Base-by-base conservation (phyloP, 2,888 invertebrate genomes). In the Ischnus inquisitorius region DNA sequence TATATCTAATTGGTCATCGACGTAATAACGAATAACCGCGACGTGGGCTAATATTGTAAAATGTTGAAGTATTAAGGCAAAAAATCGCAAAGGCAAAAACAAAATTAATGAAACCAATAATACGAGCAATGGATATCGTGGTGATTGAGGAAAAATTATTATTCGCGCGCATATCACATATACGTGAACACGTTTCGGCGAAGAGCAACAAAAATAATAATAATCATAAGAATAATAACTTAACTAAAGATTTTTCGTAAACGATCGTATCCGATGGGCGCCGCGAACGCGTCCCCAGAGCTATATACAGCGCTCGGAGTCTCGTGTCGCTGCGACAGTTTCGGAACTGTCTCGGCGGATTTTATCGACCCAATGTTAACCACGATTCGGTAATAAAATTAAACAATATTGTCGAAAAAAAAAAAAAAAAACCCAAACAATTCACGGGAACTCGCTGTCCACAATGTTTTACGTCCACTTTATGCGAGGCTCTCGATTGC, bases 1-100 rank as follows among this genome's bases (percentile, higher is more conserved):
- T 81, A 85, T 85, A 88, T 87, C 76, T 82, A 86, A 85, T 78
- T 84, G 82, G 88, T 86, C 88, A 81, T 85, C 85, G 51, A 71
- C 67, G 84, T 72, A 81, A 60, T 72, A 65, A 74, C 34, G 72
- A 71, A 25, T 65, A 67, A 46, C 54, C 74, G 74, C 72, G 54
- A 72, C 67, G 85, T 54, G 83, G 57, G 43, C 71, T 72, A n/a
- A 57, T 41, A 82, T 81, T 57, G 48, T 81, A 74, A 69, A 54
- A 62, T 71, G 69, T 80, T 16, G 25, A 71, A 65, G 43, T 77
- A 64, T 74, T 74, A 83, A 41, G 54, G 57, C 51, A 43, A 71
- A 65, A 39, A 72, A 64, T 74, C 78, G 54, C 34, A 41, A 64
- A 69, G 46, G 57, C 16, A 65, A 62, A 74, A 74, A 65, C 68